A percentile compares a stretch with the other conserved stretches of the same genome.
Evolutionary conservation across 2,113 vertebrate species (phyloP).

Genomic region (Gallinago paraguaiae): DNA sequence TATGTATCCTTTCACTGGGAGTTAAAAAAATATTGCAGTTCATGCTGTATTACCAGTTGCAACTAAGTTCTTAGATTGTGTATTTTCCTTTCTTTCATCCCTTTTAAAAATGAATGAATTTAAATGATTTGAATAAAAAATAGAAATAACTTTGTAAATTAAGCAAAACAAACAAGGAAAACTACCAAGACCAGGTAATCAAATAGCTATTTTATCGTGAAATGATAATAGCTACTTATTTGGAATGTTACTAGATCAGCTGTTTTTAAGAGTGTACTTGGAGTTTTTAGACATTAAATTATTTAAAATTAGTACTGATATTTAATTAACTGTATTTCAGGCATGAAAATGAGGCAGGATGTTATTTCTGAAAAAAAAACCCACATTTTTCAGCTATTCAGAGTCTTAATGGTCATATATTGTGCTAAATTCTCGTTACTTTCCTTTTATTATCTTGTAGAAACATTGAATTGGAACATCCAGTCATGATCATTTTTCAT

Average conservation of each 20-base stretch:
- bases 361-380: neutral
- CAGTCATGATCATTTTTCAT: conserved; percentile 11
- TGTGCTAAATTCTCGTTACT: neutral
- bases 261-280: neutral
- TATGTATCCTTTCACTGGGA: neutral
- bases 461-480: conserved; percentile 29
- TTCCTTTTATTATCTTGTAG: conserved; percentile 29
- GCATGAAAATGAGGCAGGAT: neutral
- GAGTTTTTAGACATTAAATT: neutral
- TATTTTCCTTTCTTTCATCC: neutral
- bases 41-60: neutral
- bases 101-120: neutral
- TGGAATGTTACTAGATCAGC: neutral
- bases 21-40: neutral
- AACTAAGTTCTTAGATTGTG: neutral
- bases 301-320: neutral
- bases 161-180: neutral
- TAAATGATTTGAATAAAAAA: neutral
- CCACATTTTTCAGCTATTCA: neutral
- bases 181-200: neutral
- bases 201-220: neutral
- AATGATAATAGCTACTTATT: neutral
- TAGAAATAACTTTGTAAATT: neutral
- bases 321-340: neutral
- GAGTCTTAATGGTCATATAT: neutral